Base-by-base conservation (phyloP, 2,797 vertebrate species). In the Mionectes olivaceus region DNA sequence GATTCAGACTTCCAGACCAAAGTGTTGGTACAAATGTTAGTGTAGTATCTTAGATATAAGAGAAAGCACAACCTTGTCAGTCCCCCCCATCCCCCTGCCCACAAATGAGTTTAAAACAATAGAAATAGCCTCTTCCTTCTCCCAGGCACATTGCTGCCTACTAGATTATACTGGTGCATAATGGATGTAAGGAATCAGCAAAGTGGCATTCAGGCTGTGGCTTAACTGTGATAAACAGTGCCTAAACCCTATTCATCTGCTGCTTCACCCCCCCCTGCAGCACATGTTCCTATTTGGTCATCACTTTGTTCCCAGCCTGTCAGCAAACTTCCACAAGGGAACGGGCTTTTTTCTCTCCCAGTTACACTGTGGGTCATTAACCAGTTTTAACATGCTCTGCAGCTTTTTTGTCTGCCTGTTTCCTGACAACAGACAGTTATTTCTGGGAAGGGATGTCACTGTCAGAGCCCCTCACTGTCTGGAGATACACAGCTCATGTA, bases 171-270 rank as follows among this genome's bases (percentile, higher is more conserved):
- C 95, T 59, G 73, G 53, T 87, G 77, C 95, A 98, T 95, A 98
- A 98, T 96, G 95, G 97, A 98, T 97, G 95, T 88, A 96, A 96
- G 90, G 82, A 71, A 97, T 98, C 98, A 98, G 98, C 98, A 97
- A 90, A 95, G 95, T 94, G 67, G 91, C 60, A 96, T 96, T 97
- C 91, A 97, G 95, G 82, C 96, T 90, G 70, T 75, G 97, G 98
- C 97, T 98, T 98, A 98, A 96, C 97, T 91, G 83, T 92, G 95
- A 96, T 95, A 97, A 98, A 97, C 59, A 96, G 96, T 78, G 94
- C 76, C 89, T 95, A 97, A 92, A 88, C 78, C 95, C 97, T 95
- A 97, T 98, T 98, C 96, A 94, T 97, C 93, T 95, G 78, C 91
- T 97, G 84, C 96, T 89, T 91, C 90, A 57, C 75, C 89, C 95